Evolutionary conservation across 2,113 vertebrate species (phyloP).

Genomic region (Ictalurus punctatus): DNA sequence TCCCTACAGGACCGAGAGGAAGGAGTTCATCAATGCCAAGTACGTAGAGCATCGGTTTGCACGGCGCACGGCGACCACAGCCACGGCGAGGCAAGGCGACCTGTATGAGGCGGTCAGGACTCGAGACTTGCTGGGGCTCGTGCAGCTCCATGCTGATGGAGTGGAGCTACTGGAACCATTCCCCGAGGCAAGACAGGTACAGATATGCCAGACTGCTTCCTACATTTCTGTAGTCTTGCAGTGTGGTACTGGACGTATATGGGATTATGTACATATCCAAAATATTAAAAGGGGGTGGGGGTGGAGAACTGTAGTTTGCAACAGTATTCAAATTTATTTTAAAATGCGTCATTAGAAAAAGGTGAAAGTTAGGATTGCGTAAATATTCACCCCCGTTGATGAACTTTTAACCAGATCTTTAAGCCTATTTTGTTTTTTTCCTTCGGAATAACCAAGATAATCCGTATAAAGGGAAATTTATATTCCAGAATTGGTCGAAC

Average conservation of each 20-base stretch:
- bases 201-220: neutral
- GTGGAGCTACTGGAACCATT: constrained; percentile 87
- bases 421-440: neutral
- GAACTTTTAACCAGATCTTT: neutral
- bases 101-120: constrained; percentile 84
- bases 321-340: neutral
- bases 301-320: neutral
- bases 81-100: constrained; percentile 80
- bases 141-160: constrained; percentile 89
- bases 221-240: neutral
- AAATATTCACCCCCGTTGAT: neutral
- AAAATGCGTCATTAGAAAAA: neutral
- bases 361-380: neutral
- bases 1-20: constrained; percentile 78
- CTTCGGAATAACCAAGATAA: neutral
- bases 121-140: constrained; percentile 85
- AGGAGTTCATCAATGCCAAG: constrained; percentile 89
- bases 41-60: constrained; percentile 86
- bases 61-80: constrained; percentile 77
- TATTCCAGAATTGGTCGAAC: neutral
- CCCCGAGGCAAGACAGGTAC: constrained; percentile 82
- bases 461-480: neutral
- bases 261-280: neutral
- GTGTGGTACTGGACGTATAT: neutral
- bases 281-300: neutral